Base-by-base conservation (phyloP, 2,888 invertebrate genomes). In the Myopa testacea region DNA sequence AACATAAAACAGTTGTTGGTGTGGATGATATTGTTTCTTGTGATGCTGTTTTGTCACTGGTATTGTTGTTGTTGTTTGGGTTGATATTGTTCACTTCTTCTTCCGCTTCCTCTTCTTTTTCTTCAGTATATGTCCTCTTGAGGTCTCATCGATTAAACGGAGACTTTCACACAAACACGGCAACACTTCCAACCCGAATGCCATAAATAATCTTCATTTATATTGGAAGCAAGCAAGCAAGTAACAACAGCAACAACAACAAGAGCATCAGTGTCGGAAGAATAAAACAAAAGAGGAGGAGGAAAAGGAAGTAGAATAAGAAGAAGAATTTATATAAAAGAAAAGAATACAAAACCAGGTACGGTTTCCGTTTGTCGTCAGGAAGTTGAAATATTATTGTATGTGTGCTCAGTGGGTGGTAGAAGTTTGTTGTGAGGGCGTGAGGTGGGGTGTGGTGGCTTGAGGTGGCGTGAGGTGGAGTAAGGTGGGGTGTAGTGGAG, bases 181-280 rank as follows among this genome's bases (percentile, higher is more conserved):
- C 7, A 34, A 37, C 37, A 70, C 14, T 50, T 8, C 50, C 50
- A 50, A 50, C 50, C 50, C 52, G 55, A 70, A 70, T 52, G 58
- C 55, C 1, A 55, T 70, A 55, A 70, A 58, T 70, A 16, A 55
- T 70, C 58, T 70, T 58, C 58, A 40, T 70, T 70, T 55, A 38
- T 70, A 70, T 40, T 26, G 12, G 37, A 38, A 67, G 16, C 67
- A 70, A 70, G 55, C n/a, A 19, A 40, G 19, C 26, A 2, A 45
- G 45, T 19, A 37, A 26, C 26, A 26, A 26, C 2, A 26, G 26
- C 26, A 26, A 26, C 26, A 26, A 26, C 26, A 26, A 26, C 26
- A 26, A 26, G 26, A 26, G 26, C 26, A 26, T 26, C 26, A 26
- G 26, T 26, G 26, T 10, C 50, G 34, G 34, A 63, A 63, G 14